A percentile compares a stretch with the other conserved stretches of the same genome.
Evolutionary conservation across 2,888 invertebrate species (phyloP).

Genomic region (Ochropacha duplaris): DNA sequence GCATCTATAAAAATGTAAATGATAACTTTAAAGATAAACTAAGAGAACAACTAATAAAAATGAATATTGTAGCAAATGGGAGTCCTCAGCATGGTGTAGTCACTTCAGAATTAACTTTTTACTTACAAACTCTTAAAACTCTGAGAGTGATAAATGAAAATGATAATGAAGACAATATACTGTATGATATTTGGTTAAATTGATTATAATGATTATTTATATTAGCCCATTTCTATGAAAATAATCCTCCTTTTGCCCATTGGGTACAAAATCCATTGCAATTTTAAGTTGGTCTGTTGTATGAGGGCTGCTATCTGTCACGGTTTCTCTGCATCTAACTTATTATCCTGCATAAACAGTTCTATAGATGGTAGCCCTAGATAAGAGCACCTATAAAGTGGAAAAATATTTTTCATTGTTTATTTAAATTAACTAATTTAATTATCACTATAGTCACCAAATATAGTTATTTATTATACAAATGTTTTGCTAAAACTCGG

Average conservation of each 20-base stretch:
- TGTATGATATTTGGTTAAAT: slow-evolving; percentile 93
- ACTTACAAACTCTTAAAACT: slow-evolving; percentile 92
- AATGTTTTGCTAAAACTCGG: not conserved
- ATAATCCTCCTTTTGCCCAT: no score
- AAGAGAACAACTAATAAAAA: slow-evolving; percentile 90
- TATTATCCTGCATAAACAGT: not conserved
- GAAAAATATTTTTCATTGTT: slow-evolving; percentile 15
- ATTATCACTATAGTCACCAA: not conserved
- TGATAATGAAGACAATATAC: slow-evolving; percentile 88
- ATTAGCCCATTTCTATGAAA: no score
- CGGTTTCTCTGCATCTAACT: not conserved
- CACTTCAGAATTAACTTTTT: slow-evolving; percentile 95
- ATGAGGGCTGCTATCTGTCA: no score
- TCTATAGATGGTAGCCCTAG: not conserved
- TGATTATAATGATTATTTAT: slow-evolving; percentile 41
- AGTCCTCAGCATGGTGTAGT: slow-evolving; percentile 98
- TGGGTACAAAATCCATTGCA: no score
- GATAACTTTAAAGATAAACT: slow-evolving; percentile 93
- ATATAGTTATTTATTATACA: not conserved
- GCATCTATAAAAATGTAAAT: slow-evolving; percentile 90
- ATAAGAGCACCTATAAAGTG: not conserved
- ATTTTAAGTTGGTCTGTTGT: no score
- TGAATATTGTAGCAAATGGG: slow-evolving; percentile 97
- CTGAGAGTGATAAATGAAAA: slow-evolving; percentile 89
- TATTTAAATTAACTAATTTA: not conserved